Conservation (phyloP, 2,113 vertebrate genomes). For the Chaetodon auriga region DNA sequence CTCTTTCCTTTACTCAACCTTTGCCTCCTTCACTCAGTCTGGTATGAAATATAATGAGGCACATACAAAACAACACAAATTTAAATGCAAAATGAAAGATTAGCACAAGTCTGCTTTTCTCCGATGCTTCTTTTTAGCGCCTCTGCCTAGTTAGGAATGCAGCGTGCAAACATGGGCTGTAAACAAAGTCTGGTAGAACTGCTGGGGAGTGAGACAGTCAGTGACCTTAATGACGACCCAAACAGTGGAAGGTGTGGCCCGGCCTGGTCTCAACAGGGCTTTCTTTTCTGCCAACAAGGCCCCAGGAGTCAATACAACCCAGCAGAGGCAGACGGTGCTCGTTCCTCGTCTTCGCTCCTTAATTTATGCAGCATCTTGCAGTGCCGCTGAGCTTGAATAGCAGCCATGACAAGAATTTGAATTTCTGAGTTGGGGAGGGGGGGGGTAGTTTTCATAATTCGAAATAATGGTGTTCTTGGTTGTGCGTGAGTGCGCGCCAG, state of each 20-base stretch:
- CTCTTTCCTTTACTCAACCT: conserved; percentile 15
- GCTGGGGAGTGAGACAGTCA: neutral
- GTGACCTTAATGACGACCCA: conserved; percentile 34
- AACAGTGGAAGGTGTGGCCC: conserved; percentile 34
- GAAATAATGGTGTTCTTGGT: conserved; percentile 34
- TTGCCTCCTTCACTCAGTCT: conserved; percentile 26
- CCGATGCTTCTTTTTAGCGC: neutral
- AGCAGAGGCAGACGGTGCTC: conserved; percentile 45
- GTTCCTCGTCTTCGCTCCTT: conserved; percentile 56
- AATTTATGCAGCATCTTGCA: conserved; percentile 83
- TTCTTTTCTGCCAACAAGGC: conserved; percentile 48
- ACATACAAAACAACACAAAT: conserved; percentile 18
- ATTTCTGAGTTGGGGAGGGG: conserved; percentile 51
- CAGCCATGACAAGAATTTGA: conserved; percentile 71
- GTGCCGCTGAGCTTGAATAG: conserved; percentile 71
- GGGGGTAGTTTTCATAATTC: conserved; percentile 23
- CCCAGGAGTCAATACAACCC: conserved; percentile 47
- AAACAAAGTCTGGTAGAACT: conserved; percentile 23
- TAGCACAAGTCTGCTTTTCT: neutral
- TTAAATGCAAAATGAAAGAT: neutral
- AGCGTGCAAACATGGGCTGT: neutral
- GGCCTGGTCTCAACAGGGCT: conserved; percentile 9
- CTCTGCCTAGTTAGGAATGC: conserved; percentile 3
- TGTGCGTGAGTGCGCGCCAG: conserved; percentile 25
- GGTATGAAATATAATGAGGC: conserved; percentile 26